Evolutionary conservation across 2,113 vertebrate species (phyloP).

Genomic region (Bos indicus): DNA sequence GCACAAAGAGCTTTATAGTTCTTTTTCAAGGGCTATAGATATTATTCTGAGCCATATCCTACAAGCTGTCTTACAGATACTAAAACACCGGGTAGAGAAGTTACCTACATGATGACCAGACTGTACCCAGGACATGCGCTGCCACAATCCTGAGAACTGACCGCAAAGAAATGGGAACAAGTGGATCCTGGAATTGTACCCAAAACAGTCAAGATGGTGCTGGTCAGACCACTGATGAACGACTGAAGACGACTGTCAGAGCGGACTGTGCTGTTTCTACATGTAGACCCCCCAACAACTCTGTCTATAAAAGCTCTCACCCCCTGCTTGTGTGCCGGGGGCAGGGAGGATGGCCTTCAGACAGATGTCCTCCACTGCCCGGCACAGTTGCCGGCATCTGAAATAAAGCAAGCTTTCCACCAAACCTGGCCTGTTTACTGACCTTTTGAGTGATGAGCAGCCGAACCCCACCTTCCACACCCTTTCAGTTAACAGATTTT

Average conservation of each 20-base stretch:
- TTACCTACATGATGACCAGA: neutral
- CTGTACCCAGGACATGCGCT: neutral
- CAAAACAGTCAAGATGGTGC: neutral
- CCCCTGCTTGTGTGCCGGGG: too few relatives aligned
- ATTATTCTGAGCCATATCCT: neutral
- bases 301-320: neutral
- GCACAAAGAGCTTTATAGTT: neutral
- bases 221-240: neutral
- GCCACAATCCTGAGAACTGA: neutral
- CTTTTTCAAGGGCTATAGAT: neutral
- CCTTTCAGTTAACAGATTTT: too few relatives aligned
- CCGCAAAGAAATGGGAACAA: neutral
- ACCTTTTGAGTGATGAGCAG: too few relatives aligned
- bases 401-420: neutral
- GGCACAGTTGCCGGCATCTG: neutral
- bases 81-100: neutral
- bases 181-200: neutral
- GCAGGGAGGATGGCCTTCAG: neutral
- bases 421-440: neutral
- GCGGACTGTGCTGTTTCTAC: neutral
- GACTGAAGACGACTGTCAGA: neutral
- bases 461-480: too few relatives aligned
- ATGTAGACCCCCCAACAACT: neutral
- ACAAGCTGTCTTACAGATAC: neutral
- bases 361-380: neutral